These are phyloP conservation scores for Idaea straminata DNA, from an alignment of 2,888 invertebrate species.

Conservation along the genomic window DNA sequence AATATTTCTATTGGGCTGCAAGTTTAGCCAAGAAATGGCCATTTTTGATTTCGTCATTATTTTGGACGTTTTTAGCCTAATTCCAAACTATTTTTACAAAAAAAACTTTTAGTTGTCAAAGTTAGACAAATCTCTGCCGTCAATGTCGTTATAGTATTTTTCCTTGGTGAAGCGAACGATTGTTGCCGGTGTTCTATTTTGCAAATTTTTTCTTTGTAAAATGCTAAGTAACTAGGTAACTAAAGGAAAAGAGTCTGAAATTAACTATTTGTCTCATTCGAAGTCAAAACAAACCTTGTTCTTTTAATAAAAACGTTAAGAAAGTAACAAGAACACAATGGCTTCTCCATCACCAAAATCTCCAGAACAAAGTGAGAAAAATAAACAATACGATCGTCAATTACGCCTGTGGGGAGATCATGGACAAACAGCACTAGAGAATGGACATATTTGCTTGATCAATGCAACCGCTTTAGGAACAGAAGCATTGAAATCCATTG, in stretches of 20 bases:
- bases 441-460: conserved; percentile 94
- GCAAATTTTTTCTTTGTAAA: background rate
- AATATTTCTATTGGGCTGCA: too few species aligned
- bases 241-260: background rate
- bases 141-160: background rate
- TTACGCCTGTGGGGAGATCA: conserved; percentile 99
- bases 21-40: too few species aligned
- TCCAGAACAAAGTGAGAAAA: conserved; percentile 87
- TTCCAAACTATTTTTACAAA: too few species aligned
- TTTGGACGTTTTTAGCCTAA: too few species aligned
- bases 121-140: background rate
- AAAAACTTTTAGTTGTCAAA: too few species aligned
- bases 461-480: conserved; percentile 97
- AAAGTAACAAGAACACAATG: conserved; percentile 53
- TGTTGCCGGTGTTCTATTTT: background rate
- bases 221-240: background rate
- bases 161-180: background rate
- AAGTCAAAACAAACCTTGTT: background rate
- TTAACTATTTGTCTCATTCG: background rate
- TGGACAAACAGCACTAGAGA: conserved; percentile 94
- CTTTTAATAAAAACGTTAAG: background rate
- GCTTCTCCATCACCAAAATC: conserved; percentile 86
- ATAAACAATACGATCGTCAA: conserved; percentile 90
- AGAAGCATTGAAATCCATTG: conserved; percentile 96
- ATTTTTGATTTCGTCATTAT: too few species aligned